Evolutionary conservation across 2,888 invertebrate species (phyloP), one percentile per base, ranked within the genome.

Genomic region (Hyppa rectilinea): DNA sequence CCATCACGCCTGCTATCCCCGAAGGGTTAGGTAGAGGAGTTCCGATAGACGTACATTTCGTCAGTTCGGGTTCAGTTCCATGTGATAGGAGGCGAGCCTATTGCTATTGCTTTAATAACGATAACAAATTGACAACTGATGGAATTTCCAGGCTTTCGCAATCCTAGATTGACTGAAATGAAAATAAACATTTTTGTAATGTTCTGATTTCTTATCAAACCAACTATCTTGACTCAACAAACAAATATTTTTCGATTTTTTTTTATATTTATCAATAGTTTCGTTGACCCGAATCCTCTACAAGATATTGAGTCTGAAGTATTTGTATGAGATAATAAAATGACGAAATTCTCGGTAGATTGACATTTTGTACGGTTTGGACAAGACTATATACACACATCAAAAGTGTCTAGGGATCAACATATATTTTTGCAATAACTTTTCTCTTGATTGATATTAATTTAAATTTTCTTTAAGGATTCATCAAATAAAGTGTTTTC

Each of bases 301-400:
- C 31, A 23, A 36, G 26, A 50, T 60, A 43, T 60, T 20, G 23
- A 50, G 59, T 45, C 17, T 60, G 23, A 62, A 62, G 40, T 31
- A 36, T 59, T 45, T 60, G 45, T 40, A 49, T 38, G 7, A 29
- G 59, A 49, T 40, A 52, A 14, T 31, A 2, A n/a, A 12, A 43
- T 75, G 20, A 52, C 12, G 70, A 64, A 47, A 76, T 52, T 71
- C 10, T 31, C 38, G 17, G 6, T 31, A 26, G 29, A 62, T 45
- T 68, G 36, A 63, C 53, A 76, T 76, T 75, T 63, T 45, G 10
- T 60, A 55, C 4, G 23, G 26, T 74, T 65, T 74, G 31, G 53
- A 59, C n/a, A 72, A 40, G 6, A 17, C 10, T 1, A 12, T n/a
- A n/a, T n/a, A n/a, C n/a, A n/a, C n/a, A n/a, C n/a, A n/a, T n/a